phyloP scores from a whole-genome alignment of 2,113 vertebrate genomes.

The Panthera leo region DNA sequence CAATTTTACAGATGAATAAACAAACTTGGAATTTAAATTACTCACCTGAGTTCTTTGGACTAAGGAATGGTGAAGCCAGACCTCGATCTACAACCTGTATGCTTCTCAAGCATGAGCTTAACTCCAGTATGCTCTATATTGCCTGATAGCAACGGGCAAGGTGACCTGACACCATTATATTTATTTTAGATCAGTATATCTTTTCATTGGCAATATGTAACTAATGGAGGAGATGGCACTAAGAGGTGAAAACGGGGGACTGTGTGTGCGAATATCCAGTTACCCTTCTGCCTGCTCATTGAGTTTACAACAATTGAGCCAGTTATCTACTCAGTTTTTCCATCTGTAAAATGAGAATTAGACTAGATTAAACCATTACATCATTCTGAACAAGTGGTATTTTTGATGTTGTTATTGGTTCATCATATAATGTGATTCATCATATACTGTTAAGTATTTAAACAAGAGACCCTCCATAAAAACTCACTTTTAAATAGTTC shows the following conservation, averaged over 20 bases:
- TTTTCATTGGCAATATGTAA: background rate
- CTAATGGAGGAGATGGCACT: background rate
- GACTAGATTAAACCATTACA: background rate
- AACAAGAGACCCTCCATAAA: background rate
- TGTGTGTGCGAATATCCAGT: background rate
- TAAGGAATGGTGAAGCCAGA: background rate
- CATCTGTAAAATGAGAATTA: constrained; percentile 24
- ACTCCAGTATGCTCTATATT: background rate
- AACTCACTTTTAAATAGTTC: background rate
- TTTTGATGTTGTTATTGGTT: background rate
- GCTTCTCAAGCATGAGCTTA: background rate
- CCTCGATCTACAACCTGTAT: background rate
- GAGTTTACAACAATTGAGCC: background rate
- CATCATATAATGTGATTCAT: background rate
- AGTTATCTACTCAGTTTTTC: background rate
- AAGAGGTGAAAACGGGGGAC: background rate
- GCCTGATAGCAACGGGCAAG: background rate
- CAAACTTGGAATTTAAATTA: background rate
- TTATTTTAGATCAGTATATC: background rate
- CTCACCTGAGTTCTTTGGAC: background rate
- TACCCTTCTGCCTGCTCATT: background rate
- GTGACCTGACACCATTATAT: background rate
- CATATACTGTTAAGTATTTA: background rate
- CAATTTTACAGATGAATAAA: constrained; percentile 30
- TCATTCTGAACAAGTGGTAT: background rate